These are phyloP conservation scores for Drosophila prostipennis DNA, from an alignment of 2,888 invertebrate genomes.

Conservation along the genomic window DNA sequence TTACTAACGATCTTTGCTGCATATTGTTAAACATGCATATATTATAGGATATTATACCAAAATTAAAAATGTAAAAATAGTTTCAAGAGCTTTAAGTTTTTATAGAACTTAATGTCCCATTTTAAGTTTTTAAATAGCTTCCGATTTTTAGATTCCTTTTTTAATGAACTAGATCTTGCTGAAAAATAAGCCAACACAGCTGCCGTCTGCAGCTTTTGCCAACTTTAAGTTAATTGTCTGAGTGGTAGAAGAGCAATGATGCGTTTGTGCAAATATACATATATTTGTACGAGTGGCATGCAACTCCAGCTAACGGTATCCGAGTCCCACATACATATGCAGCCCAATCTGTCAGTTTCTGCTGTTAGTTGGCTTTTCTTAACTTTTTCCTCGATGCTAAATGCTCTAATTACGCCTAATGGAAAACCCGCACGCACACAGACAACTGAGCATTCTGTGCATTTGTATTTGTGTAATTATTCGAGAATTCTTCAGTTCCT, in stretches of 20 bases:
- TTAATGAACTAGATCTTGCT: constrained; percentile 20
- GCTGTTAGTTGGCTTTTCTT: constrained; percentile 58
- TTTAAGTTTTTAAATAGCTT: neutral
- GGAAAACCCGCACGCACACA: constrained; percentile 51
- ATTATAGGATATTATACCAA: too few relatives aligned
- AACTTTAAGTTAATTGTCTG: constrained; percentile 41
- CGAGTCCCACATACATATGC: constrained; percentile 8
- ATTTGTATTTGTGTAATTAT: constrained; percentile 60
- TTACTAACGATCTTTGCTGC: too few relatives aligned
- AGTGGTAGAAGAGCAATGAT: constrained; percentile 40
- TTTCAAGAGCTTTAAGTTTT: neutral
- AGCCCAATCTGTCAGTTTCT: constrained; percentile 34
- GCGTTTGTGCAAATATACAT: constrained; percentile 27
- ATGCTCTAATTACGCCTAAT: constrained; percentile 80
- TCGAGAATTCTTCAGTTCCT: constrained; percentile 39
- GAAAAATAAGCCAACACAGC: neutral
- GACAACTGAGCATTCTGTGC: neutral
- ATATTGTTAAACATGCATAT: too few relatives aligned
- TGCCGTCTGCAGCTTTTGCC: constrained; percentile 18
- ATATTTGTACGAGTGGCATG: constrained; percentile 10
- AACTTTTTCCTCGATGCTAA: constrained; percentile 70
- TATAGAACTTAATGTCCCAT: too few relatives aligned
- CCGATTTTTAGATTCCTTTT: neutral
- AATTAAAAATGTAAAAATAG: too few relatives aligned
- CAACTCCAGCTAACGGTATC: constrained; percentile 42